These are phyloP conservation scores for Aphaenogaster floridana DNA, from an alignment of 1,140 invertebrate genomes.

Conservation along the genomic window DNA sequence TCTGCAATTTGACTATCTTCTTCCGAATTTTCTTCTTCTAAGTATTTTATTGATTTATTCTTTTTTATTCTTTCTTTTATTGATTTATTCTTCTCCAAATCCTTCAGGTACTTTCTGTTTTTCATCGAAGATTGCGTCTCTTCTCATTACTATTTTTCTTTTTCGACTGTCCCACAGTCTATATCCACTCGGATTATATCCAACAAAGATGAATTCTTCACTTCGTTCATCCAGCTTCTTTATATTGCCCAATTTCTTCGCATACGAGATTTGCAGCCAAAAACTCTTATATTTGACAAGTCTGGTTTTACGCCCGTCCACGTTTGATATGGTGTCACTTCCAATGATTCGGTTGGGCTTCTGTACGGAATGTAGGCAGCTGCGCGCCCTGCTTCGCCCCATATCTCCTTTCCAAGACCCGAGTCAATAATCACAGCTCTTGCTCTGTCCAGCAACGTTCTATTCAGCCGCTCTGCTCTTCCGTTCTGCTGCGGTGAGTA, in stretches of 20 bases:
- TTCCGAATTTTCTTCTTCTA: too few species aligned
- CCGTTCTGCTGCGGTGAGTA: not conserved
- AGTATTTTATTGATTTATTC: too few species aligned
- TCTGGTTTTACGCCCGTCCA: not conserved
- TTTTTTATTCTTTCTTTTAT: too few species aligned
- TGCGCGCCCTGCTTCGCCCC: not conserved
- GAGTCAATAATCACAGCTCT: too few species aligned
- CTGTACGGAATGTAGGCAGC: not conserved
- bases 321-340: not conserved
- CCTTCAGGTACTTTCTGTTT: not conserved
- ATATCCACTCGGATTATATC: not conserved
- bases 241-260: not conserved
- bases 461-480: constrained; percentile 1
- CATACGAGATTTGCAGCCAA: not conserved
- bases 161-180: not conserved
- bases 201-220: not conserved
- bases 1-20: too few species aligned
- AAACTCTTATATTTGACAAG: not conserved
- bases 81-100: too few species aligned
- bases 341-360: not conserved
- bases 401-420: not conserved
- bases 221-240: not conserved
- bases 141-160: not conserved
- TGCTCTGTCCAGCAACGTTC: too few species aligned
- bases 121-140: not conserved